These are phyloP conservation scores for Scomber scombrus DNA, from an alignment of 2,113 vertebrate species.

Conservation along the genomic window DNA sequence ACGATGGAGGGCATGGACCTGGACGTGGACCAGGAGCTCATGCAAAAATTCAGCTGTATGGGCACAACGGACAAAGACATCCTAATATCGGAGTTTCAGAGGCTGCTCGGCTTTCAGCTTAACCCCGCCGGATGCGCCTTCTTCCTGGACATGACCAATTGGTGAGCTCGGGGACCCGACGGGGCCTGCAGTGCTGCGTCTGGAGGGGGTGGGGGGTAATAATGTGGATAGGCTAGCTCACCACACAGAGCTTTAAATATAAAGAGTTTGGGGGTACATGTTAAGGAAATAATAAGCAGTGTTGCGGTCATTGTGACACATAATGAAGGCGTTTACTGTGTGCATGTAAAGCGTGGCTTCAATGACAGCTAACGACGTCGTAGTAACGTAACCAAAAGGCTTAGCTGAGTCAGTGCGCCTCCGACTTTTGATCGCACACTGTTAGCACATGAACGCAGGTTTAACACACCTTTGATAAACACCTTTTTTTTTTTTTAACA, in stretches of 20 bases:
- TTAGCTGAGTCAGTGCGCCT: slow-evolving; percentile 72
- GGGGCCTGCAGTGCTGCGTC: slow-evolving; percentile 68
- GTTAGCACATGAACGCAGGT: too few relatives aligned
- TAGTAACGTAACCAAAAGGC: slow-evolving; percentile 62
- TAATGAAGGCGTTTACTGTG: slow-evolving; percentile 29
- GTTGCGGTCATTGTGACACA: background rate
- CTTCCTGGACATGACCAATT: slow-evolving; percentile 98
- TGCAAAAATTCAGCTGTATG: slow-evolving; percentile 98
- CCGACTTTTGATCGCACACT: slow-evolving; percentile 45
- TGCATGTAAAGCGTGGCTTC: slow-evolving; percentile 15
- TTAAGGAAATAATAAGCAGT: background rate
- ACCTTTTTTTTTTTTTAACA: background rate
- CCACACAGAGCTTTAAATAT: fast-evolving
- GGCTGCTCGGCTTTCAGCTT: slow-evolving; percentile 95
- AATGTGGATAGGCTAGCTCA: slow-evolving; percentile 3
- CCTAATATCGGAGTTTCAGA: slow-evolving; percentile 95
- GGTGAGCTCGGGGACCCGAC: slow-evolving; percentile 87
- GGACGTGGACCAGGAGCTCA: slow-evolving; percentile 94
- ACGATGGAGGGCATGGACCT: slow-evolving; percentile 95
- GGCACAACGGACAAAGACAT: slow-evolving; percentile 96
- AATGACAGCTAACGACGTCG: slow-evolving; percentile 57
- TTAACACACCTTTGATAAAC: background rate
- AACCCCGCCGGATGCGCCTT: slow-evolving; percentile 97
- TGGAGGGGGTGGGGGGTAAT: background rate
- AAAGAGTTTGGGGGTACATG: background rate